A percentile compares a stretch with the other conserved stretches of the same genome.
Conservation (phyloP, 2,888 invertebrate genomes). For the Apamea monoglypha region DNA sequence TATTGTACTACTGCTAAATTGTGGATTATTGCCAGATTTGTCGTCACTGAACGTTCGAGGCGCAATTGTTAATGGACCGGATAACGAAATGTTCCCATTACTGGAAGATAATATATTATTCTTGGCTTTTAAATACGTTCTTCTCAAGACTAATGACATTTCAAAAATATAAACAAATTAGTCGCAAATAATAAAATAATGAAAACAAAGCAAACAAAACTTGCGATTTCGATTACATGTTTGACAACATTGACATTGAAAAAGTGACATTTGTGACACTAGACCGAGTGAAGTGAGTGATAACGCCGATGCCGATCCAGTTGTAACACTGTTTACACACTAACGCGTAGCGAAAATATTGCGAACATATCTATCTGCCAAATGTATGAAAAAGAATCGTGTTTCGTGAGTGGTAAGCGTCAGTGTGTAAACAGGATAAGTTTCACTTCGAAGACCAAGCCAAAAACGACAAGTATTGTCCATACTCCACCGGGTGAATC, state of each 20-base stretch:
- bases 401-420: not conserved
- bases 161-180: constrained; percentile 45
- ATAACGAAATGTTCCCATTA: constrained; percentile 66
- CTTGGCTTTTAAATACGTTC: constrained; percentile 80
- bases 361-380: not conserved
- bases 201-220: constrained; percentile 37
- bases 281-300: not conserved
- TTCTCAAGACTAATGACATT: constrained; percentile 82
- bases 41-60: constrained; percentile 79
- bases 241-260: constrained; percentile 50
- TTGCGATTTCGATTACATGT: constrained; percentile 40
- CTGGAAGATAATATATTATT: constrained; percentile 74
- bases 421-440: not conserved
- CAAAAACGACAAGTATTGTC: not conserved
- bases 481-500: no score
- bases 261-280: constrained; percentile 8
- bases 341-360: not conserved
- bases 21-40: constrained; percentile 76
- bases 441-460: not conserved
- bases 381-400: not conserved
- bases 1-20: constrained; percentile 87
- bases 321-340: not conserved
- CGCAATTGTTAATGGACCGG: constrained; percentile 62
- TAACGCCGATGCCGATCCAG: not conserved
- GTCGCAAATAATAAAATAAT: constrained; percentile 45